phyloP scores from a whole-genome alignment of 2,113 vertebrate species.

The Hyperopisus bebe region DNA sequence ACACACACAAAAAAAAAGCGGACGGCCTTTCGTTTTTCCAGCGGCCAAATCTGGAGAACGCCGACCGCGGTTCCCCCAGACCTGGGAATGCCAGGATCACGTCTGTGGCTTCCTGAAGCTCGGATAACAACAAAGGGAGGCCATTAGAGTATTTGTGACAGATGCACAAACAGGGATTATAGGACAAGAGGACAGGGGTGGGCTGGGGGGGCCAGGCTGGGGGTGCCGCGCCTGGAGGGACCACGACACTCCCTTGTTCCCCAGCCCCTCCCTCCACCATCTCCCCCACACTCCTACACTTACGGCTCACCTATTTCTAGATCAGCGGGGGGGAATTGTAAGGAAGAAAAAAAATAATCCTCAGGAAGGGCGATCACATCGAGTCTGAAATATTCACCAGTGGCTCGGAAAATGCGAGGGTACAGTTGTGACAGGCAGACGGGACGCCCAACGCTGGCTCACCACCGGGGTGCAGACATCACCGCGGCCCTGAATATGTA shows the following conservation, averaged over 20 bases:
- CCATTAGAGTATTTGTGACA: constrained; percentile 37
- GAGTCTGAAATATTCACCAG: constrained; percentile 98
- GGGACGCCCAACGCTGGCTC: constrained; percentile 73
- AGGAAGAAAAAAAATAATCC: constrained; percentile 35
- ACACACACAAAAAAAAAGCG: too few species aligned
- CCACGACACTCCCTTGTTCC: neutral
- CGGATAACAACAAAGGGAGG: constrained; percentile 31
- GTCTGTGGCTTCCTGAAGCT: constrained; percentile 55
- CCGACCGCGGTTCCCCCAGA: constrained; percentile 4
- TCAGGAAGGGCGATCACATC: constrained; percentile 95
- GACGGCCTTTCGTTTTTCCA: neutral
- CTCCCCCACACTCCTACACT: constrained; percentile 32
- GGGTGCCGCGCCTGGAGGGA: constrained; percentile 55
- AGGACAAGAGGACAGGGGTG: constrained; percentile 49
- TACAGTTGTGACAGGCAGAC: constrained; percentile 87
- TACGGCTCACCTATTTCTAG: constrained; percentile 49
- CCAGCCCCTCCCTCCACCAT: constrained; percentile 27
- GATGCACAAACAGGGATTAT: constrained; percentile 51
- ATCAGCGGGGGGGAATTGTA: constrained; percentile 34
- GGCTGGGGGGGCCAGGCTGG: constrained; percentile 50
- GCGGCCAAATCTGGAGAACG: neutral
- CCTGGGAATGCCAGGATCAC: constrained; percentile 48
- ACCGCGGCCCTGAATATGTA: constrained; percentile 93
- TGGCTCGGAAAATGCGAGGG: constrained; percentile 90
- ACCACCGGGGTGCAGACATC: constrained; percentile 85